These are phyloP conservation scores for Drosophila lacicola DNA, from an alignment of 2,888 invertebrate genomes.

Conservation along the genomic window DNA sequence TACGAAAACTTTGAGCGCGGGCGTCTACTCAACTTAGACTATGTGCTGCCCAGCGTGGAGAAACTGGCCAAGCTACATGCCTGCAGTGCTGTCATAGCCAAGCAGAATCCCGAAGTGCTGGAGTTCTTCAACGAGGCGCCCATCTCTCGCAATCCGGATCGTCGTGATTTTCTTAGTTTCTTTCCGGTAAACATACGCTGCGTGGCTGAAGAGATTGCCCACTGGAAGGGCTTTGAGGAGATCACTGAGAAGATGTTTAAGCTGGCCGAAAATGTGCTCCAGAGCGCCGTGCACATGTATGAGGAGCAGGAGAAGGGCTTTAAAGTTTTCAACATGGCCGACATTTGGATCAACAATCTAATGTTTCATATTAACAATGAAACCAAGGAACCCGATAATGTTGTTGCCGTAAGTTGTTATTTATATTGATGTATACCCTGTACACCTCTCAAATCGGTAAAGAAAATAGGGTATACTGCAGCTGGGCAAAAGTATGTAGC, in stretches of 20 bases:
- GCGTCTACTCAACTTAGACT: conserved; percentile 86
- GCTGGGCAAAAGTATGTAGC: no score
- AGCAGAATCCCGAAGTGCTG: conserved; percentile 76
- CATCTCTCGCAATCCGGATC: conserved; percentile 83
- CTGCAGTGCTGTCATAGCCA: conserved; percentile 84
- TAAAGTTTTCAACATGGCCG: conserved; percentile 83
- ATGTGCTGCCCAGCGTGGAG: conserved; percentile 86
- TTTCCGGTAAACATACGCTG: conserved; percentile 83
- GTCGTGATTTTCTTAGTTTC: conserved; percentile 83
- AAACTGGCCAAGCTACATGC: conserved; percentile 87
- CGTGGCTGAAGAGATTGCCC: conserved; percentile 81
- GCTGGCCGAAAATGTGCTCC: conserved; percentile 82
- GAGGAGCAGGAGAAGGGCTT: conserved; percentile 75
- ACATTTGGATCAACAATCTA: conserved; percentile 84
- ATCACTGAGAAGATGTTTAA: conserved; percentile 84
- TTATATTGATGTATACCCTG: background rate
- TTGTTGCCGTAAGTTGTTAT: conserved; percentile 75
- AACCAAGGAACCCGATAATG: conserved; percentile 82
- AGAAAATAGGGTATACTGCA: no score
- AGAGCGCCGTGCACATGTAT: conserved; percentile 79
- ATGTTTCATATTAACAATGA: conserved; percentile 83
- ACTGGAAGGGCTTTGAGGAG: conserved; percentile 83
- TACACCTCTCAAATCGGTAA: background rate
- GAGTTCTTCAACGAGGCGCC: conserved; percentile 82
- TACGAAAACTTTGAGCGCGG: conserved; percentile 86